A percentile compares a stretch with the other conserved stretches of the same genome.
These are phyloP conservation scores for Hyalella azteca DNA, from an alignment of 2,888 invertebrate species.

Conservation along the genomic window DNA sequence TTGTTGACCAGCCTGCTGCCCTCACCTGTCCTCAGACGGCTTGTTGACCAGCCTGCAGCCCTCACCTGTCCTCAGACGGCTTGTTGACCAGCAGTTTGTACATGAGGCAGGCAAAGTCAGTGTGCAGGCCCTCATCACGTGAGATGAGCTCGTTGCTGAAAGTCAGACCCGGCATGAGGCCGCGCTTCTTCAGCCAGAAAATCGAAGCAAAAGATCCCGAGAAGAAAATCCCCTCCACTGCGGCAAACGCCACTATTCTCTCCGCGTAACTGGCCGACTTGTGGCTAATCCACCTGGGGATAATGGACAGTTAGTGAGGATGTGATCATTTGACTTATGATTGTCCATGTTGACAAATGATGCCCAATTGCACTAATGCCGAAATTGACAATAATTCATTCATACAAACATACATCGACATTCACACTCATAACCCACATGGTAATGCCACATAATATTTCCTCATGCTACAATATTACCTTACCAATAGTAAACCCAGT, in stretches of 20 bases:
- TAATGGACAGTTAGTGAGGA: too few relatives aligned
- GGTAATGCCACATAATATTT: too few relatives aligned
- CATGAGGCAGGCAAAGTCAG: slow-evolving; percentile 64
- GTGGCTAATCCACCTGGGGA: slow-evolving; percentile 53
- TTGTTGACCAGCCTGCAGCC: too few relatives aligned
- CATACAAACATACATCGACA: too few relatives aligned
- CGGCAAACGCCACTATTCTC: slow-evolving; percentile 55
- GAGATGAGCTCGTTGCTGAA: slow-evolving; percentile 57
- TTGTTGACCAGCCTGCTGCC: too few relatives aligned
- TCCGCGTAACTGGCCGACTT: slow-evolving; percentile 42
- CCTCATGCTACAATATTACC: too few relatives aligned
- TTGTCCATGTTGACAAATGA: too few relatives aligned
- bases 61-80: slow-evolving; percentile 62
- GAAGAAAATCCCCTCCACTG: slow-evolving; percentile 59
- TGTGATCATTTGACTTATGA: too few relatives aligned
- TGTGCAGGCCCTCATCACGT: slow-evolving; percentile 62
- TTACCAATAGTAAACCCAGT: too few relatives aligned
- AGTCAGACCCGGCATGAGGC: slow-evolving; percentile 56
- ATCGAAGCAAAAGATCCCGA: slow-evolving; percentile 55
- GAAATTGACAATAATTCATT: too few relatives aligned
- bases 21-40: slow-evolving; percentile 62
- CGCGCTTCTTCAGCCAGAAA: slow-evolving; percentile 43
- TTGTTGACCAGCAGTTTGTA: slow-evolving; percentile 64
- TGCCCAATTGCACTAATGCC: too few relatives aligned
- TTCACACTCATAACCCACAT: too few relatives aligned